Base-by-base conservation (phyloP, 2,113 vertebrate species). In the Hyperoodon ampullatus region DNA sequence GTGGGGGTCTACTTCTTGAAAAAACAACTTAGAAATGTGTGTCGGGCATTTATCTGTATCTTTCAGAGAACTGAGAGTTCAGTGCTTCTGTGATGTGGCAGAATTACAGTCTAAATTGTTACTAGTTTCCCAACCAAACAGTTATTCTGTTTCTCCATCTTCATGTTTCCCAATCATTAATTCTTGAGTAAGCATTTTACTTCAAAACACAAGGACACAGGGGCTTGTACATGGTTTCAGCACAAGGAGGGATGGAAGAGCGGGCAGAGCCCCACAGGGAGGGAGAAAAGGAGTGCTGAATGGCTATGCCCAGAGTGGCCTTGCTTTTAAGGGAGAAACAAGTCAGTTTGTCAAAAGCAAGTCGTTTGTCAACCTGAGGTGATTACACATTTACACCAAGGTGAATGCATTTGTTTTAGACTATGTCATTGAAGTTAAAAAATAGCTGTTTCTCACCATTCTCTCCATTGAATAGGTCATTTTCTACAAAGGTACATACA, bases 321-420 rank as follows among this genome's bases (percentile, higher is more conserved):
- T 95, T 72, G 90, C 39, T 93, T 97, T 85, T 60, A 68, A 63
- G 65, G 72, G 95, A 50, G 15, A 80, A 92, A 68, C 63, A 68
- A 92, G 74, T 23, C 55, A 11, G 80, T 97, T 87, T 96, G 86
- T 84, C 3, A 23, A 58, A 70, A 94, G n/a, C 3, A 14, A 80
- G 39, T 10, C 66, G 15, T 2, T 94, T 35, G 4, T 55, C 26
- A 16, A 95, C 91, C 88, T 11, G 5, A 42, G 93, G 95, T 47
- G 60, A 35, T 96, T 75, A 50, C 42, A 71, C 96, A 39, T 89
- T 94, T 81, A 86, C 42, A 86, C 21, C 72, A 88, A 88, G 74
- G 82, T 39, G 90, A 93, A 82, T 12, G 7, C 66, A 87, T 97
- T 95, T 96, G 4, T 44, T 85, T 98, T 97, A 94, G 95, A 74